Evolutionary conservation across 2,888 invertebrate genomes (phyloP), one percentile per base, ranked within the genome.

Genomic region (Odontomyia ornata): DNA sequence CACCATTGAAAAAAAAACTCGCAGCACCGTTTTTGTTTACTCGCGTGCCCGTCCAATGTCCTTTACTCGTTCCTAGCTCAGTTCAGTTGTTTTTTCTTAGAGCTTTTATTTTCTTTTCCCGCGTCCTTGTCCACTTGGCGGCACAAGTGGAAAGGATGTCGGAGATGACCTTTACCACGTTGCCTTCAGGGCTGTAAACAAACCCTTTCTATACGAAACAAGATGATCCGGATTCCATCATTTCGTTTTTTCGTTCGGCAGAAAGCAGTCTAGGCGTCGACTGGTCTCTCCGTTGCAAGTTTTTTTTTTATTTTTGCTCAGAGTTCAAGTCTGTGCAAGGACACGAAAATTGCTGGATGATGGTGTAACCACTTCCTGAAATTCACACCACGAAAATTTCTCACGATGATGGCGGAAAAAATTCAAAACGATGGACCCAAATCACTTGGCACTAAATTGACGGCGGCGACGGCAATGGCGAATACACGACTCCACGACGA

Each of bases 401-500:
- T n/a, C 57, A 43, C 73, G 60, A 69, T 46, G 65, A 27, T 52
- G 47, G 36, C 30, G 72, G 23, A 73, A 52, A 56, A 77, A 73
- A 69, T 18, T 56, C 56, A 21, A 25, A 72, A 73, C 36, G 13
- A 13, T 56, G 30, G 56, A 57, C 60, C 62, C 36, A 46, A 65
- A 43, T 60, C 65, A 78, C 76, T 78, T 76, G 60, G 76, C 57
- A 76, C 78, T 52, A 69, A 69, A 69, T 47, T 43, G 69, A 47
- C 69, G 36, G 9, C 36, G 36, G 36, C 36, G 9, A 36, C 36
- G 36, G 36, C 36, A 9, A 36, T 36, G 36, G 36, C 36, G 57
- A 57, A 57, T 60, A 36, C 73, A 25, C 73, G 73, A 73, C 73
- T 73, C 56, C 60, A 76, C 77, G 77, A 75, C 75, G 69, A 78